Evolutionary conservation across 2,888 invertebrate genomes (phyloP).

Genomic region (Blomia tropicalis): DNA sequence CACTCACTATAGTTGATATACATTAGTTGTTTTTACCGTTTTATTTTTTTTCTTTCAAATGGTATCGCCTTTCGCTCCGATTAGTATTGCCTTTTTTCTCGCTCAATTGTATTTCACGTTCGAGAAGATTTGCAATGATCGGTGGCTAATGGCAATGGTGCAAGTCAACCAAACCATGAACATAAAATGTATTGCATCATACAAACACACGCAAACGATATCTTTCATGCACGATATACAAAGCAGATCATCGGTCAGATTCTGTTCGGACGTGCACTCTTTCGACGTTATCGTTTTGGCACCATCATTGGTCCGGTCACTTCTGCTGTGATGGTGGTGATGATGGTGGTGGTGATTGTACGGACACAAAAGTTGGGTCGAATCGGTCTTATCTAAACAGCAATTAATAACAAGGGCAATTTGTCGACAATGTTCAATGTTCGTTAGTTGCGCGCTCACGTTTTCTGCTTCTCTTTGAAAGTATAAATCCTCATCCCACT

Average conservation of each 20-base stretch:
- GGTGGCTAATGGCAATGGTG: neutral
- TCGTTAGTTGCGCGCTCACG: neutral
- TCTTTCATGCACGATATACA: no score
- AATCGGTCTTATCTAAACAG: neutral
- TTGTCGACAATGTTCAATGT: neutral
- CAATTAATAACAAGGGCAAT: conserved; percentile 15
- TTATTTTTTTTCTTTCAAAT: no score
- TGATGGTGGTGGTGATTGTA: neutral
- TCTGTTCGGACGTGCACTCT: neutral
- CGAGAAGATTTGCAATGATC: neutral
- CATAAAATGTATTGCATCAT: neutral
- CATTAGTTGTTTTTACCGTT: neutral
- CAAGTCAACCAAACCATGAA: neutral
- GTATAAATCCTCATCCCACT: no score
- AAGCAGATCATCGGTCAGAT: neutral
- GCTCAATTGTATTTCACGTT: neutral
- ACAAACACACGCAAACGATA: no score
- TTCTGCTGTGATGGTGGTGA: neutral
- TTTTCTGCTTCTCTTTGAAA: no score
- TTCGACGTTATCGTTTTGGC: neutral
- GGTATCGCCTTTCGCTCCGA: neutral
- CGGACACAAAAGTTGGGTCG: neutral
- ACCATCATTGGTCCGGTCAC: no score
- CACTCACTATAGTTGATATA: no score
- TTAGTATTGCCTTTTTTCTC: neutral